These are phyloP conservation scores for Antennarius striatus DNA, from an alignment of 2,113 vertebrate genomes.

Conservation along the genomic window DNA sequence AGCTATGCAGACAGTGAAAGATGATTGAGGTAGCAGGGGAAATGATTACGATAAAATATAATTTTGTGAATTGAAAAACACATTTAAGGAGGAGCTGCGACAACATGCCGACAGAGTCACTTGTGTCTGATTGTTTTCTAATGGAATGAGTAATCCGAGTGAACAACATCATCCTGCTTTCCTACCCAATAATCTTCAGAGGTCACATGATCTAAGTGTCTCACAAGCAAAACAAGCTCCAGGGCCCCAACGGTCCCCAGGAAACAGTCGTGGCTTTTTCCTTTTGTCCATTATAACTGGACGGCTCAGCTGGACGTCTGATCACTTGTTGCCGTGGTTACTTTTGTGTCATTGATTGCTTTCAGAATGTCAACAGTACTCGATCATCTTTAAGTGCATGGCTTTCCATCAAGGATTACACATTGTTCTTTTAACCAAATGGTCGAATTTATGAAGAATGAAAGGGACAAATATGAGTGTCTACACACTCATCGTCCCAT, in stretches of 20 bases:
- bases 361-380: constrained; percentile 20
- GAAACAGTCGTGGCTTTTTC: neutral
- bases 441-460: neutral
- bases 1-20: neutral
- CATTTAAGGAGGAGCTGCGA: neutral
- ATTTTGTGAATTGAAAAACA: neutral
- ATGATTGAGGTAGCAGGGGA: neutral
- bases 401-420: neutral
- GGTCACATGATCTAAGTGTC: neutral
- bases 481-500: neutral
- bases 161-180: constrained; percentile 11
- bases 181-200: constrained; percentile 1
- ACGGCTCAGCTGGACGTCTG: constrained; percentile 20
- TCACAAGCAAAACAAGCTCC: neutral
- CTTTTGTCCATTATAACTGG: constrained; percentile 24
- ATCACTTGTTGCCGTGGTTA: constrained; percentile 4
- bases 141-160: constrained; percentile 12
- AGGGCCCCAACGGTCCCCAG: neutral
- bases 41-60: constrained; percentile 8
- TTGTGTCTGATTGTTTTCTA: constrained; percentile 1
- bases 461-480: constrained; percentile 7
- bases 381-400: neutral
- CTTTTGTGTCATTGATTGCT: neutral
- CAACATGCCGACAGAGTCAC: constrained; percentile 4
- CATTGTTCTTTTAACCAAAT: too few relatives aligned